Evolutionary conservation across 2,888 invertebrate genomes (phyloP).

Genomic region (Megaustenia siamemsis): DNA sequence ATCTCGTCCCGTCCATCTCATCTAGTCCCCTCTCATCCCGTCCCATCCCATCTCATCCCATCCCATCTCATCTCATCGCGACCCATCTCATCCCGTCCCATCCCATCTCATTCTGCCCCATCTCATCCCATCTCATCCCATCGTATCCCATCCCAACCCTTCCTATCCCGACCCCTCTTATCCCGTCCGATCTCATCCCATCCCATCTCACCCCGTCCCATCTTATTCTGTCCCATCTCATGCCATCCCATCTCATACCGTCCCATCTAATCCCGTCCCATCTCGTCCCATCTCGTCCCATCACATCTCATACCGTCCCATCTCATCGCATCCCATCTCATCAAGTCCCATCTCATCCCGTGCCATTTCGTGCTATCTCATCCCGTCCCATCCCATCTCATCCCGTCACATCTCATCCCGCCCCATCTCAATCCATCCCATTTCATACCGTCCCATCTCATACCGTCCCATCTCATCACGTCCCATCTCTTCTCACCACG

Average conservation of each 20-base stretch:
- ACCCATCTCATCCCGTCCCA: not conserved
- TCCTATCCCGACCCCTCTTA: not conserved
- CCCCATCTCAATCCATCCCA: not conserved
- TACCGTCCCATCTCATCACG: not conserved
- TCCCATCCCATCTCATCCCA: no score
- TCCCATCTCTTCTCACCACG: not conserved
- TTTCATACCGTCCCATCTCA: not conserved
- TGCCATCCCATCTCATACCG: not conserved
- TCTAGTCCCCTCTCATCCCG: no score
- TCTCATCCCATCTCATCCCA: not conserved
- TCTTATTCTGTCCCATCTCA: not conserved
- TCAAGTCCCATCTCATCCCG: not conserved
- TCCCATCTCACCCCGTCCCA: not conserved
- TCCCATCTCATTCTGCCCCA: not conserved
- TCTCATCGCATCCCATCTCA: not conserved
- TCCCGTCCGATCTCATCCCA: not conserved
- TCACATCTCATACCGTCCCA: not conserved
- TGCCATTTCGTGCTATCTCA: not conserved
- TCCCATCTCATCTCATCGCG: not conserved
- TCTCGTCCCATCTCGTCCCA: not conserved
- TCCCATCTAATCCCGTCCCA: not conserved
- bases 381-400: not conserved
- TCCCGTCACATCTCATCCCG: not conserved
- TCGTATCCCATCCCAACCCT: not conserved
- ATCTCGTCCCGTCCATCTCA: no score